Evolutionary conservation across 2,797 vertebrate genomes (phyloP).

Genomic region (Protonibea diacanthus): DNA sequence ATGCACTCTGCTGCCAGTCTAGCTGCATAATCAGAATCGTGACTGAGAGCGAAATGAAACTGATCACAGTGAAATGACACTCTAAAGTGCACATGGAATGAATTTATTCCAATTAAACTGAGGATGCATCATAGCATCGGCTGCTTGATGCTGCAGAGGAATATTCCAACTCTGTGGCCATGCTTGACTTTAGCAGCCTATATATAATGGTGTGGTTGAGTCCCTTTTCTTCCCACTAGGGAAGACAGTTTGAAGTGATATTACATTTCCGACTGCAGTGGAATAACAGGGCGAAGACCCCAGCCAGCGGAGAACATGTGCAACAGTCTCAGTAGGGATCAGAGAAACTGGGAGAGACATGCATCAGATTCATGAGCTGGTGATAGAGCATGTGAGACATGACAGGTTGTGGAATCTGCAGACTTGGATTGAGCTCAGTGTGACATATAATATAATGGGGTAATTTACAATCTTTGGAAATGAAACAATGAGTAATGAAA

Average conservation of each 20-base stretch:
- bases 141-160: slow-evolving; percentile 35
- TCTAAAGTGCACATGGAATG: neutral
- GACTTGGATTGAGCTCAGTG: slow-evolving; percentile 29
- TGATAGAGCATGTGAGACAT: neutral
- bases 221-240: neutral
- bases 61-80: slow-evolving; percentile 19
- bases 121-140: neutral
- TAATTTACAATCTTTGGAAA: slow-evolving; percentile 9
- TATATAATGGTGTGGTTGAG: slow-evolving; percentile 12
- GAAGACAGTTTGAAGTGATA: slow-evolving; percentile 17
- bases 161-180: slow-evolving; percentile 24
- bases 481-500: slow-evolving; percentile 24
- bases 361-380: slow-evolving; percentile 18
- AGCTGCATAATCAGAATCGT: slow-evolving; percentile 20
- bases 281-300: slow-evolving; percentile 27
- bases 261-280: slow-evolving; percentile 38
- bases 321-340: slow-evolving; percentile 39
- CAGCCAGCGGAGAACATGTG: slow-evolving; percentile 31
- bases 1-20: neutral
- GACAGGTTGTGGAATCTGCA: slow-evolving; percentile 40
- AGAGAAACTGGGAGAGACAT: slow-evolving; percentile 12
- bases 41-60: slow-evolving; percentile 8
- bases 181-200: slow-evolving; percentile 21
- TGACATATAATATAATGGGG: neutral
- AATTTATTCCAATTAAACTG: slow-evolving; percentile 6